phyloP scores from a whole-genome alignment of 2,797 vertebrate species.

The Pipistrellus kuhlii region DNA sequence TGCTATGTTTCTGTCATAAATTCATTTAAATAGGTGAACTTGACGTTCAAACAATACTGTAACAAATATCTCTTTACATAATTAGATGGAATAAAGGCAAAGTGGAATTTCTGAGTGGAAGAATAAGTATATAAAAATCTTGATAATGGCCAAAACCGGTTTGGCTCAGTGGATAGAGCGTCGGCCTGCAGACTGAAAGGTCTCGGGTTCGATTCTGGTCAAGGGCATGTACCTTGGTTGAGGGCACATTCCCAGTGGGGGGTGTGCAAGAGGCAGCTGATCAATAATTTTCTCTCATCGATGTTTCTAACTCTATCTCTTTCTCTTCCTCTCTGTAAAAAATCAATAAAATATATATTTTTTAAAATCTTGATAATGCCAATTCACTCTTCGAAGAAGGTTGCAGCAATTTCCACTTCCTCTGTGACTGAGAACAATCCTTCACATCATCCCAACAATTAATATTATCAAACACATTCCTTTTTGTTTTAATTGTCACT shows the following conservation, averaged over 20 bases:
- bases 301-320: too few species aligned
- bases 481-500: conserved; percentile 12
- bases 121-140: not conserved
- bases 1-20: conserved; percentile 24
- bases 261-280: too few species aligned
- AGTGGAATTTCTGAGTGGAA: conserved; percentile 44
- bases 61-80: conserved; percentile 13
- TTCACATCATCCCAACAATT: not conserved
- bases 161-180: too few species aligned
- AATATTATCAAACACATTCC: not conserved
- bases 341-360: too few species aligned
- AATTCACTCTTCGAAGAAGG: not conserved
- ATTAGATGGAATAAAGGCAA: conserved; percentile 6
- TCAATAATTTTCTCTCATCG: too few species aligned
- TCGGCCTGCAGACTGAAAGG: too few species aligned
- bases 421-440: not conserved
- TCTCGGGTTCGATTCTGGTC: too few species aligned
- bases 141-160: not conserved
- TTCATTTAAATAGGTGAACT: conserved; percentile 18
- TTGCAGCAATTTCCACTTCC: not conserved
- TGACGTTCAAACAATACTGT: not conserved
- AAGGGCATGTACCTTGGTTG: too few species aligned
- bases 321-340: too few species aligned
- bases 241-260: too few species aligned
- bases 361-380: not conserved